Base-by-base conservation (phyloP, 2,888 invertebrate species). In the Hedya salicella region DNA sequence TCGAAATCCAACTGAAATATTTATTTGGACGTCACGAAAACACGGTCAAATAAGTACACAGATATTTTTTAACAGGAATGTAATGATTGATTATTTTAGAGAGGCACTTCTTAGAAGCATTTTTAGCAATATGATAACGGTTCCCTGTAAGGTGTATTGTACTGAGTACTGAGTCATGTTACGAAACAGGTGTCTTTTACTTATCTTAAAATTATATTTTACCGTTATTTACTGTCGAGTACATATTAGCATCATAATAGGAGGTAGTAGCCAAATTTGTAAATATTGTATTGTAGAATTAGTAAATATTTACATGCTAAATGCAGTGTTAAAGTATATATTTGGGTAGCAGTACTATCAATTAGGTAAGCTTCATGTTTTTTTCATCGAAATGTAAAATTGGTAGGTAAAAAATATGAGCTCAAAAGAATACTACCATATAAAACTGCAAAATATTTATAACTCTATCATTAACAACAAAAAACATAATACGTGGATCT, bases 71-170 rank as follows among this genome's bases (percentile, higher is more conserved):
- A 14, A 14, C 8, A 21, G 3, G 39, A 36, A 30, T n/a, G 44
- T 44, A 30, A 32, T 30, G 6, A 25, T 25, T 2, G n/a, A 46
- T 19, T 9, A 14, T 16, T 39, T 48, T 48, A 25, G 25, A 25
- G 4, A 25, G 25, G 25, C 25, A 40, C 0, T 16, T n/a, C 39
- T 13, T 16, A n/a, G 14, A 16, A 39, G 14, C 11, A 21, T 46
- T 49, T 49, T 50, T 49, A 42, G 32, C 63, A 30, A 53, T 39
- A 14, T 19, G 25, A 40, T 63, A 57, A 63, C 63, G 63, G 63
- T 57, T 17, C 25, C 49, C 9, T 49, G 17, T 40, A n/a, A 61
- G 19, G 32, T 57, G 32, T 16, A 17, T 53, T 19, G 36, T 39
- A 11, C 19, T 39, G 46, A 48, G 53, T 42, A 54, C 53, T 39